Evolutionary conservation across 2,797 vertebrate genomes (phyloP), one percentile per base, ranked within the genome.

Genomic region (Botia kubotai): DNA sequence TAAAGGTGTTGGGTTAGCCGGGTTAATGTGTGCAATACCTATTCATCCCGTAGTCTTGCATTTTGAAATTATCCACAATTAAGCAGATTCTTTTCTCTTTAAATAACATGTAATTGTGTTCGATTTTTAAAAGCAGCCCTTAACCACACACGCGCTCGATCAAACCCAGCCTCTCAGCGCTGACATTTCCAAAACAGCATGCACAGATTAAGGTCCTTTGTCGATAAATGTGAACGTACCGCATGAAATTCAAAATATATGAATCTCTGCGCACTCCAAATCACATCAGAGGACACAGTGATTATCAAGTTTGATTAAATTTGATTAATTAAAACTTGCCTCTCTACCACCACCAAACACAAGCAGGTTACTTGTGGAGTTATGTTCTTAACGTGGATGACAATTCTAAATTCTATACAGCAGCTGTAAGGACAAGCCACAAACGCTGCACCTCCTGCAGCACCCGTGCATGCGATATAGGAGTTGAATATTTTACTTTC

Each of bases 1-100:
- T 50, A 8, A 57, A 66, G 50, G 48, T 52, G 29, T n/a, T 6
- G 66, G 75, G 80, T 71, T 50, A 72, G 62, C 6, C 0, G 19
- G 17, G 29, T 66, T 71, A 23, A n/a, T 74, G 74, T 29, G 26
- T 7, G 8, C 67, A 53, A 60, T 60, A 66, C 71, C 52, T 69
- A 14, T 21, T 29, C 50, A 52, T 69, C 26, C 33, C 26, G 33
- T 23, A 50, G 57, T 57, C 58, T 12, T 17, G 68, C 75, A 48
- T 69, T 77, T 77, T 6, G 48, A 77, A 77, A 58, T 36, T 1
- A 48, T 19, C 6, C 48, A 58, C 3, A 69, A 77, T 69, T 69
- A 77, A 58, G 53, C 66, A 0, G 2, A 70, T 19, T 69, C 2
- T 60, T 69, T 77, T n/a, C 29, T 48, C 6, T 43, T 10, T 69